Evolutionary conservation across 1,140 invertebrate species (phyloP).

Genomic region (Vanessa tameamea): DNA sequence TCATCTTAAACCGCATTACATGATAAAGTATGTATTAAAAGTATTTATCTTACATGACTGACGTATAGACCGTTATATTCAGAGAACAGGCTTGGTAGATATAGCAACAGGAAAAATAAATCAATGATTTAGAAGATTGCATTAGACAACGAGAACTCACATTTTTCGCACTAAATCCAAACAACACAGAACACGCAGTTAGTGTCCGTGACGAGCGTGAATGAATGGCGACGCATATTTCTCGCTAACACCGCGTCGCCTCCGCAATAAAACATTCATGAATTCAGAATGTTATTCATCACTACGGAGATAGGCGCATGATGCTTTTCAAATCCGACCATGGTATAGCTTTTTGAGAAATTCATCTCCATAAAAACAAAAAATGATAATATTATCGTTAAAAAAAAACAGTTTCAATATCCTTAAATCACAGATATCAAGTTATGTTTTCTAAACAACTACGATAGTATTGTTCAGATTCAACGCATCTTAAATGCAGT

Average conservation of each 20-base stretch:
- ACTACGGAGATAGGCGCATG: constrained; percentile 6
- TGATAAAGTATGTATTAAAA: background rate
- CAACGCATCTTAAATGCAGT: constrained; percentile 49
- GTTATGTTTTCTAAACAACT: constrained; percentile 56
- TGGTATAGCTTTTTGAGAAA: background rate
- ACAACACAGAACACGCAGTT: constrained; percentile 71
- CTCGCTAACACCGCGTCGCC: constrained; percentile 64
- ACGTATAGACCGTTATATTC: background rate
- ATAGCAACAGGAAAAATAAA: constrained; percentile 33
- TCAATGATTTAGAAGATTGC: constrained; percentile 53
- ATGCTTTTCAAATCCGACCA: constrained; percentile 7
- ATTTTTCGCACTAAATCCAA: constrained; percentile 69
- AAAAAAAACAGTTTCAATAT: constrained; percentile 8
- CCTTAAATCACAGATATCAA: constrained; percentile 35
- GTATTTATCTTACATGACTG: too few species aligned
- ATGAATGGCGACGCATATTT: constrained; percentile 75
- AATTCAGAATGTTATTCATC: constrained; percentile 46
- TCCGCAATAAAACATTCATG: constrained; percentile 73
- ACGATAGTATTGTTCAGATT: constrained; percentile 44
- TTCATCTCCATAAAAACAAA: background rate
- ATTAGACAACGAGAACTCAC: constrained; percentile 48
- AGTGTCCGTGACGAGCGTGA: constrained; percentile 72
- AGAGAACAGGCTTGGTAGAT: background rate
- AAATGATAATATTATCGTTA: background rate
- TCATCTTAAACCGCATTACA: background rate